A percentile compares a stretch with the other conserved stretches of the same genome.
phyloP scores from a whole-genome alignment of 2,113 vertebrate genomes.

The Empidonax traillii region DNA sequence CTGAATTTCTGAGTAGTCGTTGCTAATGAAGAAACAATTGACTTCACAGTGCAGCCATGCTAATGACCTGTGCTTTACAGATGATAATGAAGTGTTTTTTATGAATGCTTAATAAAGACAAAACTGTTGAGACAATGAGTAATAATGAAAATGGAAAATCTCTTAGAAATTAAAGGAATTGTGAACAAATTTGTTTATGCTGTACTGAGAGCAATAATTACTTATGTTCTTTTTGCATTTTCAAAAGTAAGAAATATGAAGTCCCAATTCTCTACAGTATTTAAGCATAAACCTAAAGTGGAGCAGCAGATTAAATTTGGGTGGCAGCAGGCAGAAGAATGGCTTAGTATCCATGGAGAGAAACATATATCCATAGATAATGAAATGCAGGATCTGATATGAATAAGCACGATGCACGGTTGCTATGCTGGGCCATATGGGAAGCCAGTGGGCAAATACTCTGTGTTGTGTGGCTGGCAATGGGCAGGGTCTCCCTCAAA shows the following conservation, averaged over 20 bases:
- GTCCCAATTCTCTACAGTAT: neutral
- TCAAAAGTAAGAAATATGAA: neutral
- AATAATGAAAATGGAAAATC: slow-evolving; percentile 8
- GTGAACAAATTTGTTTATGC: slow-evolving; percentile 9
- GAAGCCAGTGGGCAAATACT: neutral
- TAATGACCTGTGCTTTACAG: slow-evolving; percentile 21
- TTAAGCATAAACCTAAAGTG: neutral
- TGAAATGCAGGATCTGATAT: neutral
- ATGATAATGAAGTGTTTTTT: slow-evolving; percentile 35
- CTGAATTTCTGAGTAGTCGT: slow-evolving; percentile 20
- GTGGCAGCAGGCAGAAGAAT: neutral
- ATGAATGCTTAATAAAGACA: slow-evolving; percentile 22
- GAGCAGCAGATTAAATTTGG: neutral
- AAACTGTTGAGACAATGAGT: slow-evolving; percentile 14
- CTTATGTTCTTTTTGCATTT: neutral
- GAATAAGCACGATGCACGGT: neutral
- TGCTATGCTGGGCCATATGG: neutral
- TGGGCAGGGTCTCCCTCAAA: neutral
- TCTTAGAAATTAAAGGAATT: slow-evolving; percentile 6
- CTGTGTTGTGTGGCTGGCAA: neutral
- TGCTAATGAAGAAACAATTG: slow-evolving; percentile 55
- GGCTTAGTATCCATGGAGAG: slow-evolving; percentile 8
- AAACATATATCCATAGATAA: neutral
- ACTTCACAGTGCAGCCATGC: slow-evolving; percentile 5
- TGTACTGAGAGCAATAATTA: neutral